A percentile compares a stretch with the other conserved stretches of the same genome.
Evolutionary conservation across 2,888 invertebrate genomes (phyloP).

Genomic region (Ormyrus labotus): DNA sequence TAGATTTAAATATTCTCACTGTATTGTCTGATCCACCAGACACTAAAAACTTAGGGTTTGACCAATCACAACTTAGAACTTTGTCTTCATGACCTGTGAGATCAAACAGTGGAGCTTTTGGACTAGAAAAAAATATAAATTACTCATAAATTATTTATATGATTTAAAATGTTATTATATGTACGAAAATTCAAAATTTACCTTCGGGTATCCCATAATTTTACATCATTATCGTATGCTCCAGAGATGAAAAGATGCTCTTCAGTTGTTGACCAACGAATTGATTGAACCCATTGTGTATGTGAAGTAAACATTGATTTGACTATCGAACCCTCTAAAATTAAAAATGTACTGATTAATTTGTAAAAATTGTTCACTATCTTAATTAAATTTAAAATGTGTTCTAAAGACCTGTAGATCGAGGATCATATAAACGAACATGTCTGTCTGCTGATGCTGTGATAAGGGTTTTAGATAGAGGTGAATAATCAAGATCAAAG

Average conservation of each 20-base stretch:
- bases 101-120: conserved; percentile 94
- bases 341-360: conserved; percentile 24
- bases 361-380: too few species aligned
- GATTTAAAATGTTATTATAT: conserved; percentile 4
- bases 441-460: conserved; percentile 95
- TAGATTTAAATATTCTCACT: conserved; percentile 89
- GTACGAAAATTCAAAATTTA: conserved; percentile 67
- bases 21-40: conserved; percentile 97
- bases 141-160: conserved; percentile 24
- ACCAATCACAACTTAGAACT: conserved; percentile 96
- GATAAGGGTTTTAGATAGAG: conserved; percentile 84
- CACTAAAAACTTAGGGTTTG: conserved; percentile 88
- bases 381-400: neutral
- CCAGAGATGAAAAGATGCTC: conserved; percentile 94
- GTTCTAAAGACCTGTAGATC: conserved; percentile 83
- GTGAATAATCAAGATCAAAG: conserved; percentile 90
- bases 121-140: conserved; percentile 78
- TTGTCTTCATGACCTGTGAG: conserved; percentile 95
- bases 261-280: conserved; percentile 90
- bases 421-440: conserved; percentile 93
- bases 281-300: conserved; percentile 93
- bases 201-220: conserved; percentile 97
- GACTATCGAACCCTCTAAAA: conserved; percentile 88
- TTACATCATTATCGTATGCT: conserved; percentile 92
- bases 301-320: conserved; percentile 93